A percentile compares a stretch with the other conserved stretches of the same genome.
These are phyloP conservation scores for Troilus luridus DNA, from an alignment of 2,888 invertebrate genomes.

Conservation along the genomic window DNA sequence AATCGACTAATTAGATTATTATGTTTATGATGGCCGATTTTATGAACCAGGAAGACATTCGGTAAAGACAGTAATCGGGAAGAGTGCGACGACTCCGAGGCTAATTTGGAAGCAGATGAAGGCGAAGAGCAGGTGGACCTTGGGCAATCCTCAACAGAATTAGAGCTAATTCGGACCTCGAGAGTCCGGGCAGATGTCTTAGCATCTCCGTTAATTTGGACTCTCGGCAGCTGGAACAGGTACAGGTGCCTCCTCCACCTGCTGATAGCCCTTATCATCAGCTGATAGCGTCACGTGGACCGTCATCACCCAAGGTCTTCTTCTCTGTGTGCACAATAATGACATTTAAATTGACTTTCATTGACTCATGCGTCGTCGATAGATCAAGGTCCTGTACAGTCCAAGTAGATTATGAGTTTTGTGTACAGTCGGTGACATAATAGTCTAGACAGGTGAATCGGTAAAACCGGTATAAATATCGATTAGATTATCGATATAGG, in stretches of 20 bases:
- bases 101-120: conserved; percentile 44
- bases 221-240: conserved; percentile 48
- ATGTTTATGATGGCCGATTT: background rate
- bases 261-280: conserved; percentile 55
- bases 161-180: conserved; percentile 55
- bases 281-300: conserved; percentile 27
- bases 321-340: background rate
- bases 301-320: background rate
- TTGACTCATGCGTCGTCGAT: background rate
- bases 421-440: background rate
- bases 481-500: no score
- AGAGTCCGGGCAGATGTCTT: conserved; percentile 54
- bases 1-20: no score
- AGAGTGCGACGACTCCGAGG: background rate
- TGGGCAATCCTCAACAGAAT: conserved; percentile 56
- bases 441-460: background rate
- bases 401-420: background rate
- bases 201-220: conserved; percentile 54
- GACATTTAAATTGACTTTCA: background rate
- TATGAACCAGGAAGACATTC: background rate
- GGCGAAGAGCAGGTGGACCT: background rate
- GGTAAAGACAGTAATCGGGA: background rate
- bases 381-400: background rate
- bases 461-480: background rate
- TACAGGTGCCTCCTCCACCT: conserved; percentile 52